These are phyloP conservation scores for Leptodactylus fuscus DNA, from an alignment of 2,113 vertebrate genomes.

Conservation along the genomic window DNA sequence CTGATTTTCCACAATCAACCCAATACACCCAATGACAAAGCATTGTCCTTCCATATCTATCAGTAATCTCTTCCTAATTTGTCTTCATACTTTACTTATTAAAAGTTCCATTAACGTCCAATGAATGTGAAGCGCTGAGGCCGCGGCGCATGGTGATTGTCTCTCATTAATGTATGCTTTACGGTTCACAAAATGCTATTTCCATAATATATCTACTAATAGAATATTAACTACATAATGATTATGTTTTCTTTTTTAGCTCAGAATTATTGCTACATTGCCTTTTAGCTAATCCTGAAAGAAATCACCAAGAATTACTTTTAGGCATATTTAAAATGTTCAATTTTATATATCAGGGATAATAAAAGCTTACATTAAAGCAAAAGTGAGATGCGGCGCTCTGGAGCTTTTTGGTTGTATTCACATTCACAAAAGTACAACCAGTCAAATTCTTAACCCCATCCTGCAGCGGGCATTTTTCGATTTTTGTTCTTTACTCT, in stretches of 20 bases:
- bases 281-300: conserved; percentile 18
- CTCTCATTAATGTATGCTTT: conserved; percentile 20
- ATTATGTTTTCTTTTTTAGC: conserved; percentile 6
- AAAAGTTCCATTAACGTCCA: conserved; percentile 29
- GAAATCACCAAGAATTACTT: not conserved
- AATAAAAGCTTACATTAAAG: not conserved
- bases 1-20: conserved; percentile 19
- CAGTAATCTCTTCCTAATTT: conserved; percentile 16
- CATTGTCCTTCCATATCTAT: conserved; percentile 23
- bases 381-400: not conserved
- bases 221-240: conserved; percentile 2
- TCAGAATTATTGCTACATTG: not conserved
- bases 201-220: conserved; percentile 17
- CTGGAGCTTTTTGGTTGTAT: not conserved
- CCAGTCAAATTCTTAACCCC: too few species aligned
- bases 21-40: not conserved
- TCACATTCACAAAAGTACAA: too few species aligned
- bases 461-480: too few species aligned
- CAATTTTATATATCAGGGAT: not conserved
- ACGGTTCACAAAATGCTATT: not conserved
- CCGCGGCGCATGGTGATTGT: not conserved
- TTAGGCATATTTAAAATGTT: not conserved
- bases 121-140: not conserved
- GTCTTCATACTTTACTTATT: conserved; percentile 12
- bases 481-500: too few species aligned